phyloP scores from a whole-genome alignment of 2,888 invertebrate genomes.

The Ophion ellenae region DNA sequence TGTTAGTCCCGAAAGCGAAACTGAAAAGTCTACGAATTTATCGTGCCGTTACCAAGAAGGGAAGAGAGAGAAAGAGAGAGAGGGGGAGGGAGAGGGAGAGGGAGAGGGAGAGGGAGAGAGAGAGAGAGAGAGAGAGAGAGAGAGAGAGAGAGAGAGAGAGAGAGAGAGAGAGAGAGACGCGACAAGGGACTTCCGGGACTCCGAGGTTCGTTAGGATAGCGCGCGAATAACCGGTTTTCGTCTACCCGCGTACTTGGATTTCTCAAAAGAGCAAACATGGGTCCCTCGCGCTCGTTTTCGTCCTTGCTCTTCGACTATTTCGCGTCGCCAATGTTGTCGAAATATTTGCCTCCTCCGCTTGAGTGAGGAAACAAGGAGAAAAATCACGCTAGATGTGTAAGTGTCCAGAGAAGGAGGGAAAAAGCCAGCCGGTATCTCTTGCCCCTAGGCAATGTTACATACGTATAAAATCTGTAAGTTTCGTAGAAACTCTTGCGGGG shows the following conservation, averaged over 20 bases:
- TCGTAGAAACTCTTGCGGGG: constrained; percentile 51
- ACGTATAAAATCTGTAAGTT: constrained; percentile 17
- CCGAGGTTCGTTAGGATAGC: constrained; percentile 4
- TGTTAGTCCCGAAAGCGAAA: too few relatives aligned
- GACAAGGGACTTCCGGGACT: background rate
- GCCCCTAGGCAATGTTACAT: constrained; percentile 11
- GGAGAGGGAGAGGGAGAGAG: too few relatives aligned
- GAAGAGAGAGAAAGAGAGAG: too few relatives aligned
- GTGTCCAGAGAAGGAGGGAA: background rate
- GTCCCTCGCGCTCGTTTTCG: background rate
- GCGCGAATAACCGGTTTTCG: constrained; percentile 33
- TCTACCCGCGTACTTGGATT: constrained; percentile 17
- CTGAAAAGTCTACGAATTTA: too few relatives aligned
- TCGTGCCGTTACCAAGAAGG: too few relatives aligned
- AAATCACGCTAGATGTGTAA: background rate
- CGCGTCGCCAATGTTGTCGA: background rate
- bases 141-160: background rate
- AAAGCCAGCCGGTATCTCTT: background rate
- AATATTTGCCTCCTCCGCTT: background rate
- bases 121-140: too few relatives aligned
- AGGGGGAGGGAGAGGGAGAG: too few relatives aligned
- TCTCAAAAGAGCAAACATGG: constrained; percentile 42
- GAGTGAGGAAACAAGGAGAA: background rate
- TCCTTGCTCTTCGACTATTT: background rate
- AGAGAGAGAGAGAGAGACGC: background rate